phyloP scores from a whole-genome alignment of 2,888 invertebrate genomes.

The Chrysomela aeneicollis region DNA sequence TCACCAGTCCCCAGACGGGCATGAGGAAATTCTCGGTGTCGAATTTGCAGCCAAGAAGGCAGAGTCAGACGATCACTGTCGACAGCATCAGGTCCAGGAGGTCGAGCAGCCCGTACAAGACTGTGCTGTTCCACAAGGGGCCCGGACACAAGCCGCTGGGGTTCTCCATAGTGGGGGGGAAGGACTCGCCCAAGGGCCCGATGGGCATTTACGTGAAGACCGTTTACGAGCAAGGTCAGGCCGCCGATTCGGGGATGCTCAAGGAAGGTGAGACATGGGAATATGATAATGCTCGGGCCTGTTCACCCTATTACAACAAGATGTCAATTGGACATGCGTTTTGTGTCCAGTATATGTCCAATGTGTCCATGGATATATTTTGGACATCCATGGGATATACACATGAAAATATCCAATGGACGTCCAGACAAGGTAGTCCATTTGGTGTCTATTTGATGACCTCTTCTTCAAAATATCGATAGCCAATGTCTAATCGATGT shows the following conservation, averaged over 20 bases:
- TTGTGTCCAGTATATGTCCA: no score
- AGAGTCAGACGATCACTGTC: neutral
- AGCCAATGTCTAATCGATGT: no score
- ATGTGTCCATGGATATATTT: no score
- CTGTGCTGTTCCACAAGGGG: slow-evolving; percentile 78
- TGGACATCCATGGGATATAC: no score
- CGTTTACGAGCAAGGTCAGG: slow-evolving; percentile 85
- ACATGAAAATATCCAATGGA: no score
- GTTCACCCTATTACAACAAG: no score
- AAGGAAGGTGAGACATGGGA: slow-evolving; percentile 74
- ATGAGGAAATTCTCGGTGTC: slow-evolving; percentile 62
- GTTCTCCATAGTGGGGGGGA: slow-evolving; percentile 89
- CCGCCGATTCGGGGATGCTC: slow-evolving; percentile 79
- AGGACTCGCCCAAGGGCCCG: slow-evolving; percentile 83
- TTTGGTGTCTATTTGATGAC: no score
- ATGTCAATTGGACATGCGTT: no score
- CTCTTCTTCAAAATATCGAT: no score
- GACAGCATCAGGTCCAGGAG: slow-evolving; percentile 16
- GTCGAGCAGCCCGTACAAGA: slow-evolving; percentile 39
- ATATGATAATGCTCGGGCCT: no score
- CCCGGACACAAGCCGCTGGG: slow-evolving; percentile 86
- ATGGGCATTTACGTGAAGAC: slow-evolving; percentile 91
- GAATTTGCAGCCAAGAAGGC: slow-evolving; percentile 24
- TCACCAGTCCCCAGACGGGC: slow-evolving; percentile 49
- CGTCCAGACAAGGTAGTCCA: no score